Evolutionary conservation across 2,888 invertebrate species (phyloP).

Genomic region (Lissonota sp.): DNA sequence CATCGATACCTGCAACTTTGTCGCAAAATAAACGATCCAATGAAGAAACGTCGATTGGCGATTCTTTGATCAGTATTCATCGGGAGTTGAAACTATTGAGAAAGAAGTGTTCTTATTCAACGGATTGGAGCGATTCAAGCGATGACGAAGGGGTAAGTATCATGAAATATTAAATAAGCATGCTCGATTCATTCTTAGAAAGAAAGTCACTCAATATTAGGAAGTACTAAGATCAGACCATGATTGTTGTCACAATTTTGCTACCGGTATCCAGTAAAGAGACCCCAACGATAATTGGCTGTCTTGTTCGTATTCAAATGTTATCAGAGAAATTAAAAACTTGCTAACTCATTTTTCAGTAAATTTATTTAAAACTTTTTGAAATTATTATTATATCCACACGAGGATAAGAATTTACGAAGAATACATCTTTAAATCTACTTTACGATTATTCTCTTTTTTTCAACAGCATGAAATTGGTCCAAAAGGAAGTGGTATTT

Average conservation of each 20-base stretch:
- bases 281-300: no score
- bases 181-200: background rate
- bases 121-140: slow-evolving; percentile 13
- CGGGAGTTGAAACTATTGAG: slow-evolving; percentile 15
- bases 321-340: no score
- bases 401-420: background rate
- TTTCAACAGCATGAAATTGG: slow-evolving; percentile 20
- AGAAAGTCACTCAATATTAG: background rate
- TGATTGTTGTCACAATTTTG: no score
- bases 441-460: background rate
- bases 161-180: background rate
- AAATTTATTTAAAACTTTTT: background rate
- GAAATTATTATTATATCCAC: background rate
- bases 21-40: background rate
- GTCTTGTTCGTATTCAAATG: no score
- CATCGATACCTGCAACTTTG: no score
- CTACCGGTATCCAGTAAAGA: no score
- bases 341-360: no score
- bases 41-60: slow-evolving; percentile 6
- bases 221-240: background rate
- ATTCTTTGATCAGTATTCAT: slow-evolving; percentile 10
- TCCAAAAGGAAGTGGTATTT: background rate
- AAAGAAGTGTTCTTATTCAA: slow-evolving; percentile 11
- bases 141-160: slow-evolving; percentile 34
- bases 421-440: background rate